Conservation (phyloP, 2,888 invertebrate species). For the Drosophila neutralis region DNA sequence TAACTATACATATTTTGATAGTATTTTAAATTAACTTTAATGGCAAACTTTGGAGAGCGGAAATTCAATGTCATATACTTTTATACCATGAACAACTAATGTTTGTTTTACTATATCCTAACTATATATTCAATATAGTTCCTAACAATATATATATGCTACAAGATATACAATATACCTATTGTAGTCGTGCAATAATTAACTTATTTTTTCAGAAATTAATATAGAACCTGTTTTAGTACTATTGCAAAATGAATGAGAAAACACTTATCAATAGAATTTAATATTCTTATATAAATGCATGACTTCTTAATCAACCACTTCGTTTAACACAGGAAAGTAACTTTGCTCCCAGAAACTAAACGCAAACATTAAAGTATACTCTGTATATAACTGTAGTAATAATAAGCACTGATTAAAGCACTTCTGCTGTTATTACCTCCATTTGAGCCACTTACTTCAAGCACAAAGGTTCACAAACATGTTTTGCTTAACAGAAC, state of each 20-base stretch:
- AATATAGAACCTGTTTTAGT: neutral
- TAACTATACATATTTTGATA: rapidly evolving
- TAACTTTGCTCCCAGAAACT: neutral
- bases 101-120: no score
- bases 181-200: neutral
- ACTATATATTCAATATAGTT: no score
- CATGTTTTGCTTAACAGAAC: constrained; percentile 5
- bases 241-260: rapidly evolving
- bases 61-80: neutral
- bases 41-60: neutral
- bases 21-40: no score
- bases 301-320: neutral
- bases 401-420: constrained; percentile 1
- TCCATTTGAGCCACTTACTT: constrained; percentile 4
- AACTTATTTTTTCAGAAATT: neutral
- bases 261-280: neutral
- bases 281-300: neutral
- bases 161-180: no score
- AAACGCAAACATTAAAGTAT: no score
- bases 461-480: constrained; percentile 14
- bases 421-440: neutral
- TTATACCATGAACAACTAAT: no score
- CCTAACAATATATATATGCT: no score
- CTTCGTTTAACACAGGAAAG: neutral
- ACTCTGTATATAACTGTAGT: neutral